Evolutionary conservation across 2,797 vertebrate genomes (phyloP), one percentile per base, ranked within the genome.

Genomic region (Semotilus atromaculatus): DNA sequence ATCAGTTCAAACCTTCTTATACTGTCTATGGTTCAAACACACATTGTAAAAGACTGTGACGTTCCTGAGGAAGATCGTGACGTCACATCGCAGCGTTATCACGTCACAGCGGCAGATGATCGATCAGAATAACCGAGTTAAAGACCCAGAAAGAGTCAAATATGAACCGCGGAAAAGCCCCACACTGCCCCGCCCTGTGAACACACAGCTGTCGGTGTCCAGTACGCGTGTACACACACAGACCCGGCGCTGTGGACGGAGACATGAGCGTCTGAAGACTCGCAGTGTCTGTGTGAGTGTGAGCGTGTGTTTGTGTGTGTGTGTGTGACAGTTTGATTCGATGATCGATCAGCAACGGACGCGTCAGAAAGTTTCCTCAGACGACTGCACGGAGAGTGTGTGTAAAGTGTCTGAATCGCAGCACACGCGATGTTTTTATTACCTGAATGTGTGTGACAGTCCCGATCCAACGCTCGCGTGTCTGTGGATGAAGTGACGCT

Each of bases 221-320:
- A 3, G 13, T 7, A 16, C 10, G 62, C 16, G 29, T 9, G 45
- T 48, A 7, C 1, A 43, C 36, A n/a, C 66, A n/a, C 66, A 0
- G 10, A 45, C 26, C 19, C 5, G 36, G 66, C 66, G 66, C 34
- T 5, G 64, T 2, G 18, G 19, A 43, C 10, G 8, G 8, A 29
- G 0, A 10, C 0, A 5, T 19, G 16, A 5, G 26, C 45, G 45
- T 5, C 8, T 13, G 7, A 0, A 1, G n/a, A 16, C 4, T 5
- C 2, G 2, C 2, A 3, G 8, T 0, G 43, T 19, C 9, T 43
- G 43, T 14, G 43, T 45, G 43, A 31, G 31, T 31, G 31, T 1
- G 31, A 1, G 38, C 8, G 38, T 38, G 7, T 0, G 38, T 43
- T 10, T 38, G 0, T 40, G 38, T 40, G 38, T 9, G 7, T 38